Percentiles rank a stretch among this genome's conserved stretches.
Conservation (phyloP, 2,113 vertebrate species). For the Isichthys henryi region DNA sequence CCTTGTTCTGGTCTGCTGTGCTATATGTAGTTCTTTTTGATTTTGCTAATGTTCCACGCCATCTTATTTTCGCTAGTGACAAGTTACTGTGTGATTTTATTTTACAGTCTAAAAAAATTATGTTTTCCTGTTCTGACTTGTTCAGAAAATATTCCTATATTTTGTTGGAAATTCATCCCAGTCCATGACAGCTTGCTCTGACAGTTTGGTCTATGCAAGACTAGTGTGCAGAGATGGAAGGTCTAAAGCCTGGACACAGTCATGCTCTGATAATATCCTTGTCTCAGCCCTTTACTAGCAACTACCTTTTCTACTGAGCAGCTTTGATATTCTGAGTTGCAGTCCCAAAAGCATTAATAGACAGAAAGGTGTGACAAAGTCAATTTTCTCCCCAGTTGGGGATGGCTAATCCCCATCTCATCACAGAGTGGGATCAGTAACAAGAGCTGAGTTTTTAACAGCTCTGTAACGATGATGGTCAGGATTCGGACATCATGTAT, state of each 20-base stretch:
- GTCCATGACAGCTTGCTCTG: slow-evolving; percentile 32
- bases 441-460: neutral
- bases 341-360: neutral
- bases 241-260: slow-evolving; percentile 1
- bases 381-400: slow-evolving; percentile 3
- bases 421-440: neutral
- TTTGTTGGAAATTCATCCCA: slow-evolving; percentile 27
- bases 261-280: neutral
- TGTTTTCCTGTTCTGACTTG: slow-evolving; percentile 53
- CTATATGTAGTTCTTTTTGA: slow-evolving; percentile 49
- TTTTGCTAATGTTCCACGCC: slow-evolving; percentile 36
- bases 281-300: neutral
- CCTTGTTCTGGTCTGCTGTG: slow-evolving; percentile 37
- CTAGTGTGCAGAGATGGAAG: neutral
- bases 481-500: neutral
- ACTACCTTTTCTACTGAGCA: too few relatives aligned
- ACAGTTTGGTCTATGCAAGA: slow-evolving; percentile 36
- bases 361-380: slow-evolving; percentile 7
- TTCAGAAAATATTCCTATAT: slow-evolving; percentile 32
- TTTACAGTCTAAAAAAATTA: slow-evolving; percentile 37
- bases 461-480: neutral
- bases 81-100: slow-evolving; percentile 40
- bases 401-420: neutral
- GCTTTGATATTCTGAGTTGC: neutral
- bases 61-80: slow-evolving; percentile 27